phyloP scores from a whole-genome alignment of 2,797 vertebrate species.

The Hafferia zeledoni region DNA sequence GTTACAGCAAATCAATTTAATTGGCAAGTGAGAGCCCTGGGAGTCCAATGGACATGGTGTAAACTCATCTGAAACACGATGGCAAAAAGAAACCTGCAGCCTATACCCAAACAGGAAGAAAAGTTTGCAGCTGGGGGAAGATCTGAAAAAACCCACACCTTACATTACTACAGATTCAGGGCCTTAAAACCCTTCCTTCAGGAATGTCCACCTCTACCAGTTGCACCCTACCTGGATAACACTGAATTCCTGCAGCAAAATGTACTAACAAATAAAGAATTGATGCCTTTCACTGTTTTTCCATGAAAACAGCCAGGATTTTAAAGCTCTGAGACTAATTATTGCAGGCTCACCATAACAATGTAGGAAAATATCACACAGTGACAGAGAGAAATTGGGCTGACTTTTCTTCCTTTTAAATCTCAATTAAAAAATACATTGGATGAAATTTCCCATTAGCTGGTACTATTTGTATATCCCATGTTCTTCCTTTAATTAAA shows the following conservation, averaged over 20 bases:
- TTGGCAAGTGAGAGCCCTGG: conserved; percentile 36
- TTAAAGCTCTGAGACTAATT: conserved; percentile 57
- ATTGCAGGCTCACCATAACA: conserved; percentile 53
- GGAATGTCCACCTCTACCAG: neutral
- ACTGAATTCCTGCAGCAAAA: neutral
- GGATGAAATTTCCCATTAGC: conserved; percentile 76
- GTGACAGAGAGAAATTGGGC: neutral
- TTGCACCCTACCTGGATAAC: neutral
- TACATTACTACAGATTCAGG: neutral
- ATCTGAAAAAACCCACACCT: neutral
- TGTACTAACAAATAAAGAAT: neutral
- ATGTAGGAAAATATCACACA: conserved; percentile 7
- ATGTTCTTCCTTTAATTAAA: conserved; percentile 81
- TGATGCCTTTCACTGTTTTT: neutral
- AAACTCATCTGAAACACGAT: conserved; percentile 23
- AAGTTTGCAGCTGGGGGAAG: conserved; percentile 23
- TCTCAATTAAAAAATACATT: conserved; percentile 79
- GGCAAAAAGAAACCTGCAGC: conserved; percentile 50
- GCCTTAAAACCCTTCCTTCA: neutral
- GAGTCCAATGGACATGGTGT: neutral
- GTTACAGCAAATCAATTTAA: conserved; percentile 60
- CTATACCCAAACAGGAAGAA: conserved; percentile 10
- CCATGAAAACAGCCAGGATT: neutral
- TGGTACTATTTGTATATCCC: conserved; percentile 70
- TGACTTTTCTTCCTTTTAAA: conserved; percentile 49